These are phyloP conservation scores for Brachymystax lenok DNA, from an alignment of 2,797 vertebrate genomes.

Conservation along the genomic window DNA sequence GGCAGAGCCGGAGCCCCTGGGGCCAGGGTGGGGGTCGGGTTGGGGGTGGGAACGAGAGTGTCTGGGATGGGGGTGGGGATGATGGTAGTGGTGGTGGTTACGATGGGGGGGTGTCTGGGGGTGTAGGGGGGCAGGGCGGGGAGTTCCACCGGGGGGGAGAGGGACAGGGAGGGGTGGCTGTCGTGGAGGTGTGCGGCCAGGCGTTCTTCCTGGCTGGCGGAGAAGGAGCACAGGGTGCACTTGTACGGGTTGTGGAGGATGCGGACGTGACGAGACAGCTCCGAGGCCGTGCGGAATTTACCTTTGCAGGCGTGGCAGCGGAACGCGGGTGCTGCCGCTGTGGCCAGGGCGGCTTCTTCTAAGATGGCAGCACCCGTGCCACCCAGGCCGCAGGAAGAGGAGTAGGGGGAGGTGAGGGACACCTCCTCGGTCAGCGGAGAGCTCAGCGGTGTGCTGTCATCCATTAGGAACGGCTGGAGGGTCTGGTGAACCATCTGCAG, in stretches of 20 bases:
- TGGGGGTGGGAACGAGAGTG: slow-evolving; percentile 68
- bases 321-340: slow-evolving; percentile 71
- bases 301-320: slow-evolving; percentile 93
- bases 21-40: slow-evolving; percentile 49
- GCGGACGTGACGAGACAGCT: slow-evolving; percentile 88
- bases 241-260: slow-evolving; percentile 94
- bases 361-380: slow-evolving; percentile 25
- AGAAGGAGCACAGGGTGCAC: slow-evolving; percentile 89
- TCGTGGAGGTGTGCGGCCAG: slow-evolving; percentile 86
- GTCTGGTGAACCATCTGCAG: slow-evolving; percentile 46
- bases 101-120: slow-evolving; percentile 47
- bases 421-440: slow-evolving; percentile 74
- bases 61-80: slow-evolving; percentile 67
- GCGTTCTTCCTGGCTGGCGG: slow-evolving; percentile 87
- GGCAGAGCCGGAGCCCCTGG: slow-evolving; percentile 67
- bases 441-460: slow-evolving; percentile 69
- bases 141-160: slow-evolving; percentile 39
- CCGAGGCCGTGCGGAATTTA: slow-evolving; percentile 89
- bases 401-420: slow-evolving; percentile 68
- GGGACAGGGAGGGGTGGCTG: slow-evolving; percentile 76
- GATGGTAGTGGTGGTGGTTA: slow-evolving; percentile 64
- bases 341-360: slow-evolving; percentile 51
- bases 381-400: slow-evolving; percentile 35
- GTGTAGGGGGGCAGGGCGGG: slow-evolving; percentile 51
- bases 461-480: slow-evolving; percentile 31